Conservation (phyloP, 2,888 invertebrate genomes). For the Melolontha melolontha region DNA sequence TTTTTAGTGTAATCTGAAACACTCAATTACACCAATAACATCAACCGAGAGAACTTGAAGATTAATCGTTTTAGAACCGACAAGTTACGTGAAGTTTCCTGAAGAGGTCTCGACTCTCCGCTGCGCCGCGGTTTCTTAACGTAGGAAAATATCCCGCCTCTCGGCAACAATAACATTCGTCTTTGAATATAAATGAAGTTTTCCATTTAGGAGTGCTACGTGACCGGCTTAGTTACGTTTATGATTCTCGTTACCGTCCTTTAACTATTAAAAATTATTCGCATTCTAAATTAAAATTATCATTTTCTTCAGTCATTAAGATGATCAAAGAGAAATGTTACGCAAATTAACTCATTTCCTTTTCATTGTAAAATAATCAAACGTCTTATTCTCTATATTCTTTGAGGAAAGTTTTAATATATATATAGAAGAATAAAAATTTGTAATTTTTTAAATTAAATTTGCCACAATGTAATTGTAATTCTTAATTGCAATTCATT, state of each 20-base stretch:
- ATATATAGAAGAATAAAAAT: too few relatives aligned
- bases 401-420: neutral
- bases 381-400: too few relatives aligned
- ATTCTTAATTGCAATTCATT: too few relatives aligned
- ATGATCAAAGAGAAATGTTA: neutral
- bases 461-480: too few relatives aligned
- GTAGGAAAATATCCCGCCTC: slow-evolving; percentile 38
- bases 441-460: too few relatives aligned
- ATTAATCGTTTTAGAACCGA: slow-evolving; percentile 46
- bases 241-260: slow-evolving; percentile 4
- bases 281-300: slow-evolving; percentile 24
- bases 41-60: slow-evolving; percentile 42
- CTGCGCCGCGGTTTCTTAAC: slow-evolving; percentile 20
- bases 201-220: slow-evolving; percentile 35
- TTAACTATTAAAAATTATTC: slow-evolving; percentile 28
- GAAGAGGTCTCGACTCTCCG: slow-evolving; percentile 33
- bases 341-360: slow-evolving; percentile 6
- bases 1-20: slow-evolving; percentile 34
- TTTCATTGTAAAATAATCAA: too few relatives aligned
- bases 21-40: slow-evolving; percentile 46
- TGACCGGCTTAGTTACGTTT: slow-evolving; percentile 27
- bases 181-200: slow-evolving; percentile 46
- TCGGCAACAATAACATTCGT: slow-evolving; percentile 44
- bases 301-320: slow-evolving; percentile 10
- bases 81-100: slow-evolving; percentile 43